Evolutionary conservation across 2,797 vertebrate genomes (phyloP).

Genomic region (Vipera ursinii): DNA sequence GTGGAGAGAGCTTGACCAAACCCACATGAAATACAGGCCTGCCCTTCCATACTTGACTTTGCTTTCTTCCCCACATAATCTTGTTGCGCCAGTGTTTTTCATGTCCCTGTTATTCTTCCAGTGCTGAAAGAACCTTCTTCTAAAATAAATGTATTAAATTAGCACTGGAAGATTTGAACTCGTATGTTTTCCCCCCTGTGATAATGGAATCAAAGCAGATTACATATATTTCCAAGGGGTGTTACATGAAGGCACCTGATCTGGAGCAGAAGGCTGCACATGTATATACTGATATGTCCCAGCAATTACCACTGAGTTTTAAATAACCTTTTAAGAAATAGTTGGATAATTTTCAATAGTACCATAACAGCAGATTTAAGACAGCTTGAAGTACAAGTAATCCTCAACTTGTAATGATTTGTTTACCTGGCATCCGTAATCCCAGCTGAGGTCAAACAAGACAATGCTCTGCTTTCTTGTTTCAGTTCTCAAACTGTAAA

Average conservation of each 20-base stretch:
- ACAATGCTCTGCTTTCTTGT: background rate
- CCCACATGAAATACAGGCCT: background rate
- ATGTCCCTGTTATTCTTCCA: slow-evolving; percentile 43
- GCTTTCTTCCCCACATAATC: slow-evolving; percentile 46
- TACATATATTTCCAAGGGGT: background rate
- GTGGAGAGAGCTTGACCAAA: background rate
- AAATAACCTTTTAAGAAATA: background rate
- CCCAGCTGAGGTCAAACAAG: background rate
- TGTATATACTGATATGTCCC: background rate
- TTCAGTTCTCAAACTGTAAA: background rate
- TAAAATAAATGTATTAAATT: slow-evolving; percentile 56
- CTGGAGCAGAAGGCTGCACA: background rate
- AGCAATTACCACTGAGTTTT: background rate
- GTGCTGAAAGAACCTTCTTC: slow-evolving; percentile 45
- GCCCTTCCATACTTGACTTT: slow-evolving; percentile 20
- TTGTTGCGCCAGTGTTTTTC: background rate
- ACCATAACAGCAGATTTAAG: background rate
- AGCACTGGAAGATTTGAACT: slow-evolving; percentile 14
- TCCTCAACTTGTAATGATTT: background rate
- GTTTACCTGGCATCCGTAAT: background rate
- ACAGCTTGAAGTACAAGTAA: background rate
- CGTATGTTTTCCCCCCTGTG: slow-evolving; percentile 40
- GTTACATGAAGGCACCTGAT: no score
- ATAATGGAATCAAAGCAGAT: slow-evolving; percentile 34
- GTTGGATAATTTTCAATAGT: slow-evolving; percentile 18